A percentile compares a stretch with the other conserved stretches of the same genome.
phyloP scores from a whole-genome alignment of 2,888 invertebrate genomes.

The Seira musarum region DNA sequence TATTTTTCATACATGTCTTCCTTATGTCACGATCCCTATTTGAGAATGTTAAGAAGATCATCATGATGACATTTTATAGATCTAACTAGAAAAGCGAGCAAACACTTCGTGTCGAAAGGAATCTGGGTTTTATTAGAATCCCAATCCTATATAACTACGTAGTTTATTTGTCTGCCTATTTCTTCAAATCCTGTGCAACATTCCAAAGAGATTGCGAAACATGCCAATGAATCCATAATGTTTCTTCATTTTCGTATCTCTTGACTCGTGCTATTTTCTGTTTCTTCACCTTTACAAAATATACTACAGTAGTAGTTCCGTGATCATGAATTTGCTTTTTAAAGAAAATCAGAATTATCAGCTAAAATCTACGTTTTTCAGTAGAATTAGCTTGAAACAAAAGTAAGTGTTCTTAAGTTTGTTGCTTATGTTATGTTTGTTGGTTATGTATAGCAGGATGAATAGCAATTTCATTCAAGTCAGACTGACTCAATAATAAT shows the following conservation, averaged over 20 bases:
- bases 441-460: too few species aligned
- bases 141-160: neutral
- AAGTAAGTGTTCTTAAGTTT: too few species aligned
- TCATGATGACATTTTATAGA: too few species aligned
- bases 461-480: neutral
- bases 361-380: too few species aligned
- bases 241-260: neutral
- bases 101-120: neutral
- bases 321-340: neutral
- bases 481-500: constrained; percentile 29
- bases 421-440: too few species aligned
- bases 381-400: too few species aligned
- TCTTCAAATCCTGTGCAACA: neutral
- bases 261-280: neutral
- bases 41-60: too few species aligned
- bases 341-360: neutral
- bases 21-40: neutral
- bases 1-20: neutral
- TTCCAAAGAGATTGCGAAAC: neutral
- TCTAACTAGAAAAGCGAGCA: too few species aligned
- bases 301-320: neutral
- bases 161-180: neutral
- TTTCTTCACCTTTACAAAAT: neutral
- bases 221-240: neutral
- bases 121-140: neutral